Percentiles rank a stretch among this genome's conserved stretches.
These are phyloP conservation scores for Indicator indicator DNA, from an alignment of 2,113 vertebrate species.

Conservation along the genomic window DNA sequence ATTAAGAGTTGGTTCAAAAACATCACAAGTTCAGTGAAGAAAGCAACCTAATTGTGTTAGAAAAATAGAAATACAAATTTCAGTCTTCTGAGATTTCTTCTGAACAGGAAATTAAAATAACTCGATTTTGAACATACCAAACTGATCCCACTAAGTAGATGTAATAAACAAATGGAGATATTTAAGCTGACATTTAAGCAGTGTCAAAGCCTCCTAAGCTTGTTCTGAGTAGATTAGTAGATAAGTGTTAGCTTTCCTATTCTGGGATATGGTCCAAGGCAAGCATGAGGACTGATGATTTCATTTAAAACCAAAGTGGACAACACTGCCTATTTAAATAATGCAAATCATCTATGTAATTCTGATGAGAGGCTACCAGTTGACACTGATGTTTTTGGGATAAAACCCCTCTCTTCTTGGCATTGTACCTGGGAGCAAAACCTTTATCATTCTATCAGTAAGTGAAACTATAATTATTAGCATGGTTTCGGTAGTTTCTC, in stretches of 20 bases:
- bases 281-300: constrained; percentile 17
- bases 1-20: constrained; percentile 18
- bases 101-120: not conserved
- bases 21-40: not conserved
- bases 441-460: not conserved
- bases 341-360: not conserved
- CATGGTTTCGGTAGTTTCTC: not conserved
- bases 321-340: not conserved
- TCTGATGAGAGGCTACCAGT: not conserved
- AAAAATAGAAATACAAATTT: constrained; percentile 6
- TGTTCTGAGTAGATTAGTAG: constrained; percentile 62
- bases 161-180: constrained; percentile 61
- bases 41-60: not conserved
- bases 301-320: constrained; percentile 35
- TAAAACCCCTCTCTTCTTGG: not conserved
- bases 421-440: not conserved
- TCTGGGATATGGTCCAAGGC: constrained; percentile 66
- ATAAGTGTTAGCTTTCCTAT: constrained; percentile 60
- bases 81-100: not conserved
- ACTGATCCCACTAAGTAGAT: constrained; percentile 19
- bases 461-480: not conserved
- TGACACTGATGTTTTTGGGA: accelerated
- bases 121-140: not conserved
- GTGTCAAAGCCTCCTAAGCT: constrained; percentile 68
- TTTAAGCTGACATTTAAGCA: constrained; percentile 65